These are phyloP conservation scores for Syndactyla subalaris DNA, from an alignment of 2,797 vertebrate genomes.

Conservation along the genomic window DNA sequence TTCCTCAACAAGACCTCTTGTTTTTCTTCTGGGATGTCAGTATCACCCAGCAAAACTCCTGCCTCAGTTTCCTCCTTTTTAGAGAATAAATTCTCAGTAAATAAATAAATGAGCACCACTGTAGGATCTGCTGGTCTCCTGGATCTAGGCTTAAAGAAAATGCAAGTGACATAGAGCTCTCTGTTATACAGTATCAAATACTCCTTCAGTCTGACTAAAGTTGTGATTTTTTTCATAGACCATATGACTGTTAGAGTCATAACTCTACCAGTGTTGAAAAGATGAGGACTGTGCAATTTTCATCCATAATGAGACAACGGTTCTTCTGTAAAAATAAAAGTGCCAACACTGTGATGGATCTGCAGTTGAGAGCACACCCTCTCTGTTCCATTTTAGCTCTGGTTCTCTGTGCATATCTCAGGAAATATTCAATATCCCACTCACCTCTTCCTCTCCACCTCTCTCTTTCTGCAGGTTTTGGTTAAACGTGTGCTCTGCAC, in stretches of 20 bases:
- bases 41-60: not conserved
- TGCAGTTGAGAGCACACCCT: not conserved
- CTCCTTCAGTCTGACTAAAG: not conserved
- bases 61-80: not conserved
- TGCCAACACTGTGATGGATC: slow-evolving; percentile 5
- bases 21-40: not conserved
- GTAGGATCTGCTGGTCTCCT: not conserved
- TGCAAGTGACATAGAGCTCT: not conserved
- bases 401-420: not conserved
- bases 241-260: not conserved
- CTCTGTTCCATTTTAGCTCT: not conserved
- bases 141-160: not conserved
- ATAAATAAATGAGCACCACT: not conserved
- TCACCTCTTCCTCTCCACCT: not conserved
- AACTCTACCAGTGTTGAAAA: slow-evolving; percentile 11
- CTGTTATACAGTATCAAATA: not conserved
- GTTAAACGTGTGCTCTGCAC: not conserved
- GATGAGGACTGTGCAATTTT: slow-evolving; percentile 17
- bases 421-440: not conserved
- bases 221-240: not conserved
- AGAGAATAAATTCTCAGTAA: not conserved
- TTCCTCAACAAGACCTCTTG: not conserved
- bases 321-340: slow-evolving; percentile 31
- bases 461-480: slow-evolving; percentile 2
- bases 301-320: not conserved